phyloP scores from a whole-genome alignment of 2,113 vertebrate species.

The Sitta europaea region DNA sequence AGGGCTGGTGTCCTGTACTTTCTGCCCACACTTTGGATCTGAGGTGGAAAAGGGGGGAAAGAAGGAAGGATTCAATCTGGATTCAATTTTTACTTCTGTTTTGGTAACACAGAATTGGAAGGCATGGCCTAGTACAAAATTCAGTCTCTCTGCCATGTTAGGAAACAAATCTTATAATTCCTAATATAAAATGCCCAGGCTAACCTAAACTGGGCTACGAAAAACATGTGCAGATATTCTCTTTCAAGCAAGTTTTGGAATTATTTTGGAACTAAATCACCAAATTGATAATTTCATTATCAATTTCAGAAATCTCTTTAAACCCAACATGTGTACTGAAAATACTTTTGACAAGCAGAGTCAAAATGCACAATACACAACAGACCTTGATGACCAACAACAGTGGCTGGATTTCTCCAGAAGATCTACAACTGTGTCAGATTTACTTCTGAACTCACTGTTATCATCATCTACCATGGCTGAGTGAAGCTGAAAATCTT shows the following conservation, averaged over 20 bases:
- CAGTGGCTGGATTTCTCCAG: neutral
- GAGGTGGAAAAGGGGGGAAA: neutral
- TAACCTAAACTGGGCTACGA: neutral
- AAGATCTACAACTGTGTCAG: neutral
- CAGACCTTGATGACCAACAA: neutral
- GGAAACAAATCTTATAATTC: neutral
- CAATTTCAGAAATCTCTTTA: neutral
- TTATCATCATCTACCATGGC: neutral
- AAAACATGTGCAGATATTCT: neutral
- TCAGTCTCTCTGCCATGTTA: neutral
- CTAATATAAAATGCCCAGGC: neutral
- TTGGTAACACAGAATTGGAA: neutral
- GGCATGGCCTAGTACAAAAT: neutral
- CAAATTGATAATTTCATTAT: neutral
- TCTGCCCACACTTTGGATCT: constrained; percentile 77
- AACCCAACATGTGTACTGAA: neutral
- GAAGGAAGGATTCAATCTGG: neutral
- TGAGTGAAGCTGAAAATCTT: neutral
- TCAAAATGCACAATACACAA: neutral
- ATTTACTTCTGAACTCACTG: neutral
- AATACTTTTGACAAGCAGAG: neutral
- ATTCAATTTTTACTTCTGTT: neutral
- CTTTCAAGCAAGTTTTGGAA: neutral
- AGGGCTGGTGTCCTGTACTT: neutral
- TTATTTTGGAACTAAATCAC: neutral